A percentile compares a stretch with the other conserved stretches of the same genome.
These are phyloP conservation scores for Gallinago stenura DNA, from an alignment of 2,797 vertebrate genomes.

Conservation along the genomic window DNA sequence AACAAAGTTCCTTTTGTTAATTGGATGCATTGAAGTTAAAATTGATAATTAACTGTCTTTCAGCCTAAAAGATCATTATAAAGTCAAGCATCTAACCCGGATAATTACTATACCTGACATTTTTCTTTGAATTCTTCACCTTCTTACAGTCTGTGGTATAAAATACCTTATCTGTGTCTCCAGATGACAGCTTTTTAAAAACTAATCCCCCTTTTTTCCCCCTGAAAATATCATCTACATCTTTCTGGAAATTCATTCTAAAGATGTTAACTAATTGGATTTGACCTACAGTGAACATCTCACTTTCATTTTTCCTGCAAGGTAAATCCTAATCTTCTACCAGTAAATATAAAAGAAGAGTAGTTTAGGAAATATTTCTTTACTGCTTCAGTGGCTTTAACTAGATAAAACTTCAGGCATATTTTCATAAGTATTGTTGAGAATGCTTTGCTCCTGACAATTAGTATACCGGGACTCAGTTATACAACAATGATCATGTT, in stretches of 20 bases:
- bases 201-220: not conserved
- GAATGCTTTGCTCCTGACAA: not conserved
- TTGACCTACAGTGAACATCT: conserved; percentile 61
- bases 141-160: conserved; percentile 56
- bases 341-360: not conserved
- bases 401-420: not conserved
- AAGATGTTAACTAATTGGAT: conserved; percentile 73
- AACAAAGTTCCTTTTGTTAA: conserved; percentile 81
- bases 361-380: conserved; percentile 3
- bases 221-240: conserved; percentile 64
- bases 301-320: conserved; percentile 56
- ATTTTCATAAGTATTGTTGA: not conserved
- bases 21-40: conserved; percentile 87
- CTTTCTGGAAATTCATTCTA: conserved; percentile 60
- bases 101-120: conserved; percentile 77
- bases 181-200: conserved; percentile 68
- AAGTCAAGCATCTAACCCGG: conserved; percentile 81
- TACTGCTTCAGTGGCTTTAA: not conserved
- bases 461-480: not conserved
- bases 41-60: conserved; percentile 89
- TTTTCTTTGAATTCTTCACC: conserved; percentile 70
- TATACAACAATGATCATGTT: not conserved
- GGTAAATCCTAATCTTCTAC: conserved; percentile 56
- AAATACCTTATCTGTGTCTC: conserved; percentile 69
- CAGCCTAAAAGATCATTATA: conserved; percentile 87